Percentiles rank a stretch among this genome's conserved stretches.
These are phyloP conservation scores for Scolopax mira DNA, from an alignment of 2,113 vertebrate genomes.

Conservation along the genomic window DNA sequence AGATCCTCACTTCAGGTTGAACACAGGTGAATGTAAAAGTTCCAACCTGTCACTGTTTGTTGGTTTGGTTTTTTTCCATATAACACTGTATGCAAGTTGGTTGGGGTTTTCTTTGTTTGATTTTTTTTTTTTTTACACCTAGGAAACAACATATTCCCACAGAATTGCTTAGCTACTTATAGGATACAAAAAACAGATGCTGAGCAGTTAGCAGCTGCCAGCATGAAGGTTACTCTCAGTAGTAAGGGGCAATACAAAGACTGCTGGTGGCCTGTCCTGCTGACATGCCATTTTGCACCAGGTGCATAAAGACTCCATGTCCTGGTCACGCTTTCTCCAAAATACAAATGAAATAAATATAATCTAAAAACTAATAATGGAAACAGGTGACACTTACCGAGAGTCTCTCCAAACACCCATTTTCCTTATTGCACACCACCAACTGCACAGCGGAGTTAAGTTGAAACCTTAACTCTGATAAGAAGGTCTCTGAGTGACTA, in stretches of 20 bases:
- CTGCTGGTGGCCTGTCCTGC: not conserved
- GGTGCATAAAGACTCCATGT: not conserved
- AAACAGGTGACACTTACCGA: not conserved
- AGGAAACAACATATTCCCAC: not conserved
- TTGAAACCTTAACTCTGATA: not conserved
- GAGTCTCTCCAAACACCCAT: not conserved
- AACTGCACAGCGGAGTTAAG: too few relatives aligned
- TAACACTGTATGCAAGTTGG: not conserved
- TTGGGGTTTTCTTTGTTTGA: not conserved
- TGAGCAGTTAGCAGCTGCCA: not conserved
- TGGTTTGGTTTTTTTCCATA: not conserved
- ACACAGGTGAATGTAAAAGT: not conserved
- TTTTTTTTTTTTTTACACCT: not conserved
- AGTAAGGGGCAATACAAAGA: not conserved
- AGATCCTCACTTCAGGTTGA: not conserved
- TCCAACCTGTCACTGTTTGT: not conserved
- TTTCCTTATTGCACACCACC: accelerated
- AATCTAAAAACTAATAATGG: not conserved
- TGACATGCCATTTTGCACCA: not conserved
- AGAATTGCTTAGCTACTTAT: not conserved
- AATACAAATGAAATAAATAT: not conserved
- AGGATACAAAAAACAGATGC: not conserved
- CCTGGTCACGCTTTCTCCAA: not conserved
- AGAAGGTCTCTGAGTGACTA: not conserved
- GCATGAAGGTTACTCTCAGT: not conserved